These are phyloP conservation scores for Parasteatoda tepidariorum DNA, from an alignment of 1,140 invertebrate species.

Conservation along the genomic window DNA sequence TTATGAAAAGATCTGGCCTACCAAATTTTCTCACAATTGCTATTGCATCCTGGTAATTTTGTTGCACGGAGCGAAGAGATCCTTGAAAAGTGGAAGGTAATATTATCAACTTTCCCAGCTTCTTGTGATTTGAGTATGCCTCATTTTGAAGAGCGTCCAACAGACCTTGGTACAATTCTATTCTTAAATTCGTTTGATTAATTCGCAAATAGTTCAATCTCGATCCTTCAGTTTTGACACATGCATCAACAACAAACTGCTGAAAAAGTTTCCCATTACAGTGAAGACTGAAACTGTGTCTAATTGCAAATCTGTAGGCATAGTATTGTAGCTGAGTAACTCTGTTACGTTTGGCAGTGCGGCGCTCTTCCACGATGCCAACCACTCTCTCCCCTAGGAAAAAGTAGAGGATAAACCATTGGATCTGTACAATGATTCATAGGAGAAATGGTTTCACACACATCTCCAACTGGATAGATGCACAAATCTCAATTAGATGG, in stretches of 20 bases:
- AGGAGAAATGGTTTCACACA: neutral
- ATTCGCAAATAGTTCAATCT: neutral
- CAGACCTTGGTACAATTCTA: neutral
- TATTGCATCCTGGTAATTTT: constrained; percentile 4
- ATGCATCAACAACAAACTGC: no score
- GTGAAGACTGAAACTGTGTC: neutral
- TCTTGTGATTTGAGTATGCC: neutral
- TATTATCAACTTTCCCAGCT: neutral
- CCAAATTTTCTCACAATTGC: neutral
- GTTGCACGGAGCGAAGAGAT: neutral
- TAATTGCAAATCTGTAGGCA: neutral
- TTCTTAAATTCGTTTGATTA: neutral
- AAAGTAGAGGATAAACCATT: neutral
- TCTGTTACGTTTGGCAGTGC: neutral
- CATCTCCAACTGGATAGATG: neutral
- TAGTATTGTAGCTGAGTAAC: no score
- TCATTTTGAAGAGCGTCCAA: no score
- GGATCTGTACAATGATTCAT: no score
- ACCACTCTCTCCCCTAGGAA: neutral
- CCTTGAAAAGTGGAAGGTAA: no score
- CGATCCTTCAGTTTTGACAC: no score
- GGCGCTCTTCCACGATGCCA: neutral
- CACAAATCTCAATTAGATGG: neutral
- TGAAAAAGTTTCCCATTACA: neutral
- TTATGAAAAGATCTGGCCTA: no score